phyloP scores from a whole-genome alignment of 2,113 vertebrate species.

The Phrynosoma blainvillii region DNA sequence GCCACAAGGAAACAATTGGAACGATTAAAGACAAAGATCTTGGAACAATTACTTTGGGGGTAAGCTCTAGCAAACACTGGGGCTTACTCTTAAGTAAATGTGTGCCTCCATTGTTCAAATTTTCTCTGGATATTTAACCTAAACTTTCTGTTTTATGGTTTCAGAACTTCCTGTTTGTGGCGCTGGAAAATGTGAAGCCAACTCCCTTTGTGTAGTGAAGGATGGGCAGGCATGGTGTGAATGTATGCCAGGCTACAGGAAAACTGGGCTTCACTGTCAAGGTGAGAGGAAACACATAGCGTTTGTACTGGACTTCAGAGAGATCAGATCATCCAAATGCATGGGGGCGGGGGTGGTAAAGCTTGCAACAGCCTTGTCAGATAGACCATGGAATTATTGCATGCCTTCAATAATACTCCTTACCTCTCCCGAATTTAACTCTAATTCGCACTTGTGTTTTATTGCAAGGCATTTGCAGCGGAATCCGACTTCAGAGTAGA shows the following conservation, averaged over 20 bases:
- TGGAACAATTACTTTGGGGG: neutral
- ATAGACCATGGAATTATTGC: no score
- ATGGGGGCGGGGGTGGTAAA: neutral
- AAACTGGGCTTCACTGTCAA: conserved; percentile 57
- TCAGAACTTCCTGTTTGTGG: conserved; percentile 82
- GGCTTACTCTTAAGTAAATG: neutral
- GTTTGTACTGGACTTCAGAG: neutral
- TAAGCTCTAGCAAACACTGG: neutral
- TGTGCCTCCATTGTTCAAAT: neutral
- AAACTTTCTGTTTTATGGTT: conserved; percentile 48
- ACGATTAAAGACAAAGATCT: neutral
- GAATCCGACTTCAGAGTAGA: no score
- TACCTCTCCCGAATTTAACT: no score
- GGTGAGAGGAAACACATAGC: conserved; percentile 58
- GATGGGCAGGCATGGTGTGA: conserved; percentile 69
- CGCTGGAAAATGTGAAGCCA: conserved; percentile 69
- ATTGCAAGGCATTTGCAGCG: no score
- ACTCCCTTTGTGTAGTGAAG: conserved; percentile 80
- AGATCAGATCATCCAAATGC: neutral
- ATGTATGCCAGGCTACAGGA: conserved; percentile 84
- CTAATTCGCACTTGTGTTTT: no score
- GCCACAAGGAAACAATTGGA: neutral
- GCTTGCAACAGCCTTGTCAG: neutral
- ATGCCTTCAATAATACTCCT: no score
- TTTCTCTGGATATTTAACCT: neutral